A percentile compares a stretch with the other conserved stretches of the same genome.
phyloP scores from a whole-genome alignment of 2,113 vertebrate genomes.

The Triplophysa tibetana region DNA sequence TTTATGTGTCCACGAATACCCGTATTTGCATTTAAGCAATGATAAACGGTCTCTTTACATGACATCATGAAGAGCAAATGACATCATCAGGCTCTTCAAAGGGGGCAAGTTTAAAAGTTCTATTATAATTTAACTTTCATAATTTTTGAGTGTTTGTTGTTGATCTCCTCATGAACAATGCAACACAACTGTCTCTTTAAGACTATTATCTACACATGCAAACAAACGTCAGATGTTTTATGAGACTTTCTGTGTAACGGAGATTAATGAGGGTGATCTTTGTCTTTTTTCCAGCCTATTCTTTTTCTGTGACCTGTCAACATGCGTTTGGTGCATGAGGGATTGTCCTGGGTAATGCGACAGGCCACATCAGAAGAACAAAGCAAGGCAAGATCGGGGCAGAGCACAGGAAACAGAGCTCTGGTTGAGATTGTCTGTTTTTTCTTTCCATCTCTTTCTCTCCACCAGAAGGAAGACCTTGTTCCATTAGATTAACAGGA shows the following conservation, averaged over 20 bases:
- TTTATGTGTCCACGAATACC: too few species aligned
- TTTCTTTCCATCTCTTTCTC: constrained; percentile 24
- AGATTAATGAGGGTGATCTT: neutral
- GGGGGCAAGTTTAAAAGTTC: too few species aligned
- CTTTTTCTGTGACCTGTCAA: constrained; percentile 7
- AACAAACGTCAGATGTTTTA: too few species aligned
- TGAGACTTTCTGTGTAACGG: neutral
- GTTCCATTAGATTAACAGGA: constrained; percentile 32
- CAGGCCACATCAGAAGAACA: constrained; percentile 28
- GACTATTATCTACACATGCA: too few species aligned
- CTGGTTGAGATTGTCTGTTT: constrained; percentile 35
- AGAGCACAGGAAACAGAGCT: constrained; percentile 48
- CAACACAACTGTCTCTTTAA: too few species aligned
- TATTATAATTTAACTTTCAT: too few species aligned
- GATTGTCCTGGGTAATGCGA: constrained; percentile 21
- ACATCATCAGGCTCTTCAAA: too few species aligned
- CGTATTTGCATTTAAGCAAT: too few species aligned
- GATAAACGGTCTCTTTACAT: too few species aligned
- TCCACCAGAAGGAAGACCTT: constrained; percentile 40
- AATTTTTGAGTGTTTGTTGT: too few species aligned
- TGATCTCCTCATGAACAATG: too few species aligned
- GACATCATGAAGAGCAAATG: too few species aligned
- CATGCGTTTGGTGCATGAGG: constrained; percentile 21
- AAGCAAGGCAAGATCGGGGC: neutral
- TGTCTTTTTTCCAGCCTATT: neutral